These are phyloP conservation scores for Drosophila kepulauana DNA, from an alignment of 1,140 invertebrate species.

Conservation along the genomic window DNA sequence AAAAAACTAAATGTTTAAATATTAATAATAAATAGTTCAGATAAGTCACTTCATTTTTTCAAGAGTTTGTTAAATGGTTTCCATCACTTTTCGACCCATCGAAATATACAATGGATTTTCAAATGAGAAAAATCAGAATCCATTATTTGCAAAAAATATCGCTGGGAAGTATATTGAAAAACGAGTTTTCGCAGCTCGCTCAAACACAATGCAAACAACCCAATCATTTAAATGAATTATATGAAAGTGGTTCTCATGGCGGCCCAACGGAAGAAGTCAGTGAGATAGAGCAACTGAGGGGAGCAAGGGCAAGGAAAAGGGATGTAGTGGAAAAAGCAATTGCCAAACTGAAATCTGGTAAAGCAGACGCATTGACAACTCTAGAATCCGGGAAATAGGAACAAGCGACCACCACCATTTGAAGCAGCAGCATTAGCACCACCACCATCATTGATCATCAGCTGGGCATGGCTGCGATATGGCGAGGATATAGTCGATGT, in stretches of 20 bases:
- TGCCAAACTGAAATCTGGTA: conserved; percentile 36
- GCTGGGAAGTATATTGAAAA: conserved; percentile 63
- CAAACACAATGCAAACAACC: conserved; percentile 65
- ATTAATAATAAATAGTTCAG: neutral
- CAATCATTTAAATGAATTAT: conserved; percentile 83
- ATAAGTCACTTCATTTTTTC: neutral
- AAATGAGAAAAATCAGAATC: conserved; percentile 41
- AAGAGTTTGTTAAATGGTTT: neutral
- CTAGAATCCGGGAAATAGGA: neutral
- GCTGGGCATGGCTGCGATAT: conserved; percentile 5
- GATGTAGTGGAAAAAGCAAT: conserved; percentile 40
- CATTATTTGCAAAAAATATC: conserved; percentile 11
- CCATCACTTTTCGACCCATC: neutral
- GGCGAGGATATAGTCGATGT: conserved; percentile 23
- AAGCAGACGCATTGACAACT: conserved; percentile 20
- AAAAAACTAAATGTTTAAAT: neutral
- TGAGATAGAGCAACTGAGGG: neutral
- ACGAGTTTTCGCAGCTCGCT: conserved; percentile 64
- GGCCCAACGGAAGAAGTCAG: neutral
- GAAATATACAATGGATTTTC: conserved; percentile 24
- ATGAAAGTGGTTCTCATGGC: conserved; percentile 53
- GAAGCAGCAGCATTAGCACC: neutral
- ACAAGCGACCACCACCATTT: conserved; percentile 17
- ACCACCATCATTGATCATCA: conserved; percentile 23
- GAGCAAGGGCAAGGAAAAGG: conserved; percentile 39